phyloP scores from a whole-genome alignment of 2,888 invertebrate genomes.

The Tachina grossa region DNA sequence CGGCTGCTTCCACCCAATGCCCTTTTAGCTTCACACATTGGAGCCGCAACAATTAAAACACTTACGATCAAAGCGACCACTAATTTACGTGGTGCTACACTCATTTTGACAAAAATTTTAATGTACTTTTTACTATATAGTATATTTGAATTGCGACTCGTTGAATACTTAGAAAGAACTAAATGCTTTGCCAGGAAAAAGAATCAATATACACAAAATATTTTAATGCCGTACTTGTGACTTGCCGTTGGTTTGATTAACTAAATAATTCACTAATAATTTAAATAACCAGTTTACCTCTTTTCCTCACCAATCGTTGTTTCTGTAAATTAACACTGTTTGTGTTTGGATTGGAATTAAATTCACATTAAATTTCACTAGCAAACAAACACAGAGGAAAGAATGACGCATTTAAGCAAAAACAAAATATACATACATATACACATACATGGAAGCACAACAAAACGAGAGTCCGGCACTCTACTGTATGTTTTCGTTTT shows the following conservation, averaged over 20 bases:
- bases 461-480: too few species aligned
- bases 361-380: conserved; percentile 47
- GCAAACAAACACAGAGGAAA: not conserved
- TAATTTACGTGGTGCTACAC: conserved; percentile 43
- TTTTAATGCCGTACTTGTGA: conserved; percentile 56
- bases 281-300: conserved; percentile 68
- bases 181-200: conserved; percentile 8
- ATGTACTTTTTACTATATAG: not conserved
- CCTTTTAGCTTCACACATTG: conserved; percentile 76
- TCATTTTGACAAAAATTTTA: conserved; percentile 38
- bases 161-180: conserved; percentile 37
- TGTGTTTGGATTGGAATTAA: conserved; percentile 34
- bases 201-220: conserved; percentile 6
- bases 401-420: conserved; percentile 46
- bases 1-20: conserved; percentile 76
- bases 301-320: conserved; percentile 27
- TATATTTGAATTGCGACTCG: conserved; percentile 15
- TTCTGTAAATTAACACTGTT: conserved; percentile 34
- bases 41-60: conserved; percentile 33
- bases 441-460: too few species aligned
- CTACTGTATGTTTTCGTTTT: not conserved
- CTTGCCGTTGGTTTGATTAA: conserved; percentile 29
- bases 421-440: not conserved
- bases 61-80: conserved; percentile 50
- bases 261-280: conserved; percentile 63